Evolutionary conservation across 2,113 vertebrate species (phyloP).

Genomic region (Ciconia maguari): DNA sequence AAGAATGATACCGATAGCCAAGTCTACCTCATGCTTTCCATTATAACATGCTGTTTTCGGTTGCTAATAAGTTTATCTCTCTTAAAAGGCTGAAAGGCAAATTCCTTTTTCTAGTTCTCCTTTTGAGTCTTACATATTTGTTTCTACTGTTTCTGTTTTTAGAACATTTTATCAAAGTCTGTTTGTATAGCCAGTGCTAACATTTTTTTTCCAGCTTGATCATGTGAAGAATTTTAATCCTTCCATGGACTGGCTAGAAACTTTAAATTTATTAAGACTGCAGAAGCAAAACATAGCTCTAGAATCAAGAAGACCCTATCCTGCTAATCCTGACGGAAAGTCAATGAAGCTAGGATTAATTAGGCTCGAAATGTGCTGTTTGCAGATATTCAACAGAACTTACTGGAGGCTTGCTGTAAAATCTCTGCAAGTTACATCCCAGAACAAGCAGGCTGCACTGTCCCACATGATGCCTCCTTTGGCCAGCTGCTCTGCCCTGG

Average conservation of each 20-base stretch:
- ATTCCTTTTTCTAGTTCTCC: slow-evolving; percentile 10
- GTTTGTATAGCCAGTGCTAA: slow-evolving; percentile 38
- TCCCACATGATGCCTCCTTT: neutral
- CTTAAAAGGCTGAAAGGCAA: slow-evolving; percentile 11
- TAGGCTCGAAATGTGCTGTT: neutral
- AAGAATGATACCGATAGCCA: neutral
- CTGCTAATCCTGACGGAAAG: slow-evolving; percentile 32
- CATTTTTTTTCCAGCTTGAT: slow-evolving; percentile 1
- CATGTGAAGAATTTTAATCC: slow-evolving; percentile 59
- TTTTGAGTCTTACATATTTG: neutral
- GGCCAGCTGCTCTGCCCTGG: neutral
- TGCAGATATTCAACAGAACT: slow-evolving; percentile 12
- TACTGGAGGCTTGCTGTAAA: neutral
- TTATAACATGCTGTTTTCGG: neutral
- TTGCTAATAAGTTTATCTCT: slow-evolving; percentile 5
- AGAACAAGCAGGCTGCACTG: neutral
- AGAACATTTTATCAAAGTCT: slow-evolving; percentile 25
- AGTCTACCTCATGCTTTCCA: neutral
- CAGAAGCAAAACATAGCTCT: neutral
- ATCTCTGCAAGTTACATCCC: neutral
- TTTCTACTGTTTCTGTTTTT: slow-evolving; percentile 23
- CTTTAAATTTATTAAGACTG: neutral
- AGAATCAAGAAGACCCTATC: neutral
- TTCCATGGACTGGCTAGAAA: slow-evolving; percentile 8
- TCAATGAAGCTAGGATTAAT: slow-evolving; percentile 22